Base-by-base conservation (phyloP, 2,888 invertebrate species). In the Aleiodes leptofemur region DNA sequence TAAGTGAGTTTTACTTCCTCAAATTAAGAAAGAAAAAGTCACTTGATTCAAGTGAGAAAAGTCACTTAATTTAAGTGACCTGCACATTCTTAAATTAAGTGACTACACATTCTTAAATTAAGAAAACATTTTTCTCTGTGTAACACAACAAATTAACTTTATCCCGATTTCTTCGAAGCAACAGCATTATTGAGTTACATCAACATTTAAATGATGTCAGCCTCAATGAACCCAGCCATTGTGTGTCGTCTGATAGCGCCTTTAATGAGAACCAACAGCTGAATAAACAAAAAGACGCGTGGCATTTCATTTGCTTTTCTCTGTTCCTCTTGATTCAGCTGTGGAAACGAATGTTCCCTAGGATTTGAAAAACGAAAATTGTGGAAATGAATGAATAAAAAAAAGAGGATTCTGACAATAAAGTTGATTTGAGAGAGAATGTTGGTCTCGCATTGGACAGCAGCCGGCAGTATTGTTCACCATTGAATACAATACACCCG, bases 401-500 rank as follows among this genome's bases (percentile, higher is more conserved):
- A 79, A 8, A 43, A 43, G 11, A 43, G 11, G 11, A 43, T 43
- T 79, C 69, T 76, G 71, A 79, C 77, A 79, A 79, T 79, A 78
- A 80, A 78, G 66, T 77, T 77, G 77, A 80, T 78, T 78, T 73
- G 61, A 69, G 55, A 70, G 72, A 70, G 72, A 68, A 69, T 78
- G 78, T 74, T 75, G 78, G 74, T 74, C 79, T 72, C 66, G 72
- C 79, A 78, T 80, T 68, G 78, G 77, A 78, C 74, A 73, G 74
- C 77, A 77, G 14, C 70, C 70, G 78, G 81, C 81, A 82, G 86
- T 84, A 86, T 87, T 86, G 86, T 87, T 84, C 85, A 78, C 81
- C 81, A 83, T 81, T 81, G 84, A 83, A 83, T 83, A 87, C 87
- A 88, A 88, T 88, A 84, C 84, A 82, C 81, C 82, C 87, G 87